These are phyloP conservation scores for Aphodius sticticus DNA, from an alignment of 2,888 invertebrate species.

Conservation along the genomic window DNA sequence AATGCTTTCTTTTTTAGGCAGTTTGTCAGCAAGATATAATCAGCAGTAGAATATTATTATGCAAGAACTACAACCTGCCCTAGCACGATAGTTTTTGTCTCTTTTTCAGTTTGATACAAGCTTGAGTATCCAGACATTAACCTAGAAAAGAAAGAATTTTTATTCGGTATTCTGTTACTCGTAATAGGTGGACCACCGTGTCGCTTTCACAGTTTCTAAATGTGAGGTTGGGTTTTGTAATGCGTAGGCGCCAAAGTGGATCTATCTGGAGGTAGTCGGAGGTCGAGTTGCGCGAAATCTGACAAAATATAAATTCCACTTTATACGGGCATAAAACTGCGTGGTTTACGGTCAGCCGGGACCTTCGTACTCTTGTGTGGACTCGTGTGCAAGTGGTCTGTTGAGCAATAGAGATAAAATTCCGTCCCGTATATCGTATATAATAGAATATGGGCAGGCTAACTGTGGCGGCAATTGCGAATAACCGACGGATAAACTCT, in stretches of 20 bases:
- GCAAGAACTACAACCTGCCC: no score
- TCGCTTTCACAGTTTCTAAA: background rate
- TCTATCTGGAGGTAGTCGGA: background rate
- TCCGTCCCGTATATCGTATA: background rate
- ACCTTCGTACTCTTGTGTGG: background rate
- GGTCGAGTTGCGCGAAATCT: conserved; percentile 15
- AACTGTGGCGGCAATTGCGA: background rate
- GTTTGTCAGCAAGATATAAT: no score
- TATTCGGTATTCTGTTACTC: background rate
- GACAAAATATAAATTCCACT: conserved; percentile 27
- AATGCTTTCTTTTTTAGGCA: no score
- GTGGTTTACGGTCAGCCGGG: conserved; percentile 11
- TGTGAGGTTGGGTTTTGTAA: background rate
- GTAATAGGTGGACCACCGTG: background rate
- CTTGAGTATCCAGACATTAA: background rate
- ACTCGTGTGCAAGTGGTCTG: background rate
- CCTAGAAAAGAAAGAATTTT: background rate
- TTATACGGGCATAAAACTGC: conserved; percentile 22
- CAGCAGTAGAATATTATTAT: no score
- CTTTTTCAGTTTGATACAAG: background rate
- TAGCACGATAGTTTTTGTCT: no score
- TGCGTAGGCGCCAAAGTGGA: background rate
- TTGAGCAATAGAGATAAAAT: background rate
- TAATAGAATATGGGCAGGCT: background rate
- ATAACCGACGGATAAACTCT: background rate